These are phyloP conservation scores for Phainopepla nitens DNA, from an alignment of 2,113 vertebrate genomes.

Conservation along the genomic window DNA sequence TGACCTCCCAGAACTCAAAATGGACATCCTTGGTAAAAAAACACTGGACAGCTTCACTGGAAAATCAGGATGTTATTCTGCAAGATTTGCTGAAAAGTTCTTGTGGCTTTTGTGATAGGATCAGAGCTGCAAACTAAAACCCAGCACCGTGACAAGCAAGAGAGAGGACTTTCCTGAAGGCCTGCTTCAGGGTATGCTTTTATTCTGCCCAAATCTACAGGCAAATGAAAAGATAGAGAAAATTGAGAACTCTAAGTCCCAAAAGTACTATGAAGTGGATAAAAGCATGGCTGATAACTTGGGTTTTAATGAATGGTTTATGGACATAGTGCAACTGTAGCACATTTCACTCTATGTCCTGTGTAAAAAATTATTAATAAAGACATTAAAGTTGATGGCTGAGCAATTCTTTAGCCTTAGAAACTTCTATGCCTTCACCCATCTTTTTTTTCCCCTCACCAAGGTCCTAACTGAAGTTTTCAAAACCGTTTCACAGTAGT, in stretches of 20 bases:
- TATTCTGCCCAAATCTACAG: not conserved
- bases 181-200: not conserved
- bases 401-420: not conserved
- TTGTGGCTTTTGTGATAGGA: not conserved
- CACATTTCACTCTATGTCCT: not conserved
- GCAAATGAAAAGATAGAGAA: not conserved
- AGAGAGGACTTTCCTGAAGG: not conserved
- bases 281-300: not conserved
- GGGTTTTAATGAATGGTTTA: not conserved
- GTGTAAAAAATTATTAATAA: not conserved
- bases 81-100: not conserved
- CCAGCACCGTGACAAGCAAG: not conserved
- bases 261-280: not conserved
- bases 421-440: not conserved
- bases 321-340: not conserved
- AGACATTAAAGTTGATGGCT: not conserved
- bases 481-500: not conserved
- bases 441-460: not conserved
- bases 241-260: not conserved
- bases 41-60: accelerated
- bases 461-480: not conserved
- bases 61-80: not conserved
- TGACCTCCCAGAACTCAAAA: not conserved
- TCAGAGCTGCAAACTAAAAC: not conserved
- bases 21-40: not conserved